These are phyloP conservation scores for Salvelinus namaycush DNA, from an alignment of 2,113 vertebrate genomes.

Conservation along the genomic window DNA sequence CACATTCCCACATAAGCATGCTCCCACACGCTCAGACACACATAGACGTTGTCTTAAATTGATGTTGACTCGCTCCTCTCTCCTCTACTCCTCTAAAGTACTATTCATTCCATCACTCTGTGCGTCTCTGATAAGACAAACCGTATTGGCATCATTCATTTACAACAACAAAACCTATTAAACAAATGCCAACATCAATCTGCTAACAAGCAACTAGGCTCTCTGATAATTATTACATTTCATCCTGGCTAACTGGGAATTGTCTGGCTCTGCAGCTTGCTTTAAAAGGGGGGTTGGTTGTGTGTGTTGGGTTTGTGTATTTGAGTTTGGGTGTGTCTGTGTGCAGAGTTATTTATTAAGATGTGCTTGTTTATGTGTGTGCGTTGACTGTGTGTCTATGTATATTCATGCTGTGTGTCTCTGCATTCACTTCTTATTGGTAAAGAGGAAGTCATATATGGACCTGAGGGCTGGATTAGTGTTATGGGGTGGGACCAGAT, in stretches of 20 bases:
- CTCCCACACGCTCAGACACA: not conserved
- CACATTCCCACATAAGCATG: not conserved
- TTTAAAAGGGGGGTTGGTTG: not conserved
- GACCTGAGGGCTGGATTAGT: not conserved
- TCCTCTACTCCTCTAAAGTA: not conserved
- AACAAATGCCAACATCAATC: conserved; percentile 24
- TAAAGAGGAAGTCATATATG: conserved; percentile 39
- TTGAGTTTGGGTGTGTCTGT: conserved; percentile 14
- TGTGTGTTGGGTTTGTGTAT: not conserved
- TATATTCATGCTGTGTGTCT: conserved; percentile 45
- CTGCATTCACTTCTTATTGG: conserved; percentile 50
- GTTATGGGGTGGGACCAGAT: conserved; percentile 16
- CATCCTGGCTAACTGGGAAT: not conserved
- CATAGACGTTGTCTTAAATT: not conserved
- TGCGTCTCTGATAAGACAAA: conserved; percentile 33
- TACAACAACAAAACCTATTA: conserved; percentile 6
- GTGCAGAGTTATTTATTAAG: not conserved
- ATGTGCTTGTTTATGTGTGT: not conserved
- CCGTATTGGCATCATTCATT: conserved; percentile 25
- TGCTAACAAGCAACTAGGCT: conserved; percentile 19
- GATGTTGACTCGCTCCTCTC: not conserved
- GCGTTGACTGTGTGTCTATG: conserved; percentile 16
- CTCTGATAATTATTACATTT: conserved; percentile 25
- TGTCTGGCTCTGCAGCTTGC: conserved; percentile 11
- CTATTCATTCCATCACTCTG: conserved; percentile 33